Base-by-base conservation (phyloP, 2,888 invertebrate genomes). In the Poecilobothrus nobilitatus region DNA sequence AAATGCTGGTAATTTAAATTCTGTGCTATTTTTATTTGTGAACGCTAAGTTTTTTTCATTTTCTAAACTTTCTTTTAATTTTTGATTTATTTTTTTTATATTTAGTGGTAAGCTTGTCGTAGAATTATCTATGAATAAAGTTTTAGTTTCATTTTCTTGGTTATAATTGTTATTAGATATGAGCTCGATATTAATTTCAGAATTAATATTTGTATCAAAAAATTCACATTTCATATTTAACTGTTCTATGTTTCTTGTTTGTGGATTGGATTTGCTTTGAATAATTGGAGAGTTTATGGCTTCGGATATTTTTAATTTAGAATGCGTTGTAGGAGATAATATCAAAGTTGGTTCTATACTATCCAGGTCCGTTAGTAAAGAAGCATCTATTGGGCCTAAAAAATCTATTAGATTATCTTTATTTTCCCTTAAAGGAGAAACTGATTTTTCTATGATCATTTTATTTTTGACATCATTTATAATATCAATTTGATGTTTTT, bases 331-430 rank as follows among this genome's bases (percentile, higher is more conserved):
- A 18, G 67, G 69, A 18, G 68, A 68, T 22, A 63, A 65, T 65
- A 34, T 63, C 41, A 81, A 76, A 1, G 78, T 79, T 18, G 77
- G 83, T 77, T 73, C 80, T 87, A 81, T 78, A 67, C 77, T 77
- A 63, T 79, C 79, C 64, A 78, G 78, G 67, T 81, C 80, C 4
- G 74, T 76, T 67, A 76, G 77, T 27, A 79, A 71, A 1, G 74
- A 69, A n/a, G 74, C 72, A 8, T 79, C 80, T 18, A 77, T 77
- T 74, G 78, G 78, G 69, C 76, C 78, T 0, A 79, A 72, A 69
- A 78, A 76, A 3, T 76, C 80, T 70, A 80, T 77, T 0, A 81
- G 74, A 70, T 81, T 80, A 68, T 79, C 79, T 22, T 76, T 71
- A 34, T 75, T 76, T 44, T 76, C 74, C 68, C 66, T 76, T 73